Percentiles rank a stretch among this genome's conserved stretches.
Evolutionary conservation across 30 jellyfish, hydroid and myxozoan genomes (phyloP).

Genomic region (Cassiopea xamachana): DNA sequence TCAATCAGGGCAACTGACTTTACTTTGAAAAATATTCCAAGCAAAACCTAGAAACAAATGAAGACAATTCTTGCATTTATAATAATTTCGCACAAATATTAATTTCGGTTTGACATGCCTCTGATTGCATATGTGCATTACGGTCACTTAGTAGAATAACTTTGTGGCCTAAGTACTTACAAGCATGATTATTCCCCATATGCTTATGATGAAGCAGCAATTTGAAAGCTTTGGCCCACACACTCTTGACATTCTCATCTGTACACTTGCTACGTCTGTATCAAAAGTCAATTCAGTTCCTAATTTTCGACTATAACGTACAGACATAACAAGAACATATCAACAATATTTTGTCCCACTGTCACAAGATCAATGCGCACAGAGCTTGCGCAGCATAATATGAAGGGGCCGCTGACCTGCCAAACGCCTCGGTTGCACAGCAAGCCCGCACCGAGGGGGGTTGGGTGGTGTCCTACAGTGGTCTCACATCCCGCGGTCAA

Average conservation of each 20-base stretch:
- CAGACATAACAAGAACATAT: constrained; percentile 29
- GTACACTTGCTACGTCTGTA: constrained; percentile 38
- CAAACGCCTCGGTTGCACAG: too few relatives aligned
- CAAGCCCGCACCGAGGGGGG: too few relatives aligned
- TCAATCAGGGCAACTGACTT: constrained; percentile 89
- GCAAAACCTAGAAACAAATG: constrained; percentile 62
- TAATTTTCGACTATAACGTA: constrained; percentile 16
- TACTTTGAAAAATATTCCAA: constrained; percentile 87
- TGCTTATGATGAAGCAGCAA: constrained; percentile 92
- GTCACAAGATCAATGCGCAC: constrained; percentile 26
- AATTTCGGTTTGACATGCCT: too few relatives aligned
- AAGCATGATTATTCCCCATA: constrained; percentile 95
- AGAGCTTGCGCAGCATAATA: background rate
- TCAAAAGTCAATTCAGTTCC: constrained; percentile 23
- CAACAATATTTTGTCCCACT: background rate
- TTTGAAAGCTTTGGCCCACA: constrained; percentile 96
- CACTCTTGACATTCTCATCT: constrained; percentile 81
- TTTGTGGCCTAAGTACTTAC: constrained; percentile 37
- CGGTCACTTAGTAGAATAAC: too few relatives aligned
- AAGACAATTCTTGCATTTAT: background rate
- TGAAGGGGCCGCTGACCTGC: background rate
- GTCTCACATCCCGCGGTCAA: too few relatives aligned
- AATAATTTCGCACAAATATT: too few relatives aligned
- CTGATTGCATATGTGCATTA: too few relatives aligned
- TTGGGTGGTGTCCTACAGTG: too few relatives aligned